A percentile compares a stretch with the other conserved stretches of the same genome.
phyloP scores from a whole-genome alignment of 2,113 vertebrate genomes.

The Festucalex cinctus region DNA sequence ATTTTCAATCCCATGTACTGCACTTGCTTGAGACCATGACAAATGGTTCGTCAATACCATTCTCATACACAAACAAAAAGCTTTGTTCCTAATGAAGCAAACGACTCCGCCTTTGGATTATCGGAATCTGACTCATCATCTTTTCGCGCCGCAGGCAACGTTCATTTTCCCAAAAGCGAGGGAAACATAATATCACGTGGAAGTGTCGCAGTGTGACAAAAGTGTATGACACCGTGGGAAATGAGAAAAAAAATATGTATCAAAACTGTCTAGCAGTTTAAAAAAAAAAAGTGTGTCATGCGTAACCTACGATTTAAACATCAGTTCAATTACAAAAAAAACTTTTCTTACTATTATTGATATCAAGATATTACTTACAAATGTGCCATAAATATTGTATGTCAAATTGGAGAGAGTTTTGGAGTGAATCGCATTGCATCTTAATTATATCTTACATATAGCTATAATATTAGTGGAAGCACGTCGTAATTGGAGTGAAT shows the following conservation, averaged over 20 bases:
- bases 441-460: too few relatives aligned
- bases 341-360: background rate
- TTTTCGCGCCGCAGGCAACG: slow-evolving; percentile 49
- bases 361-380: too few relatives aligned
- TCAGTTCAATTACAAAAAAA: background rate
- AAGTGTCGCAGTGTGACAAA: slow-evolving; percentile 60
- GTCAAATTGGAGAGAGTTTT: too few relatives aligned
- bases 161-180: slow-evolving; percentile 67
- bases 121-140: slow-evolving; percentile 48
- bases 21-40: background rate
- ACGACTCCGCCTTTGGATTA: slow-evolving; percentile 3
- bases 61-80: slow-evolving; percentile 41
- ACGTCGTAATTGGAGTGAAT: too few relatives aligned
- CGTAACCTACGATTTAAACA: background rate
- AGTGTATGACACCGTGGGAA: slow-evolving; percentile 67
- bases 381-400: too few relatives aligned
- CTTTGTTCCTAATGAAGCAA: slow-evolving; percentile 52
- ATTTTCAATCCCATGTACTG: background rate
- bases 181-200: slow-evolving; percentile 38
- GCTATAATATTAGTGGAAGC: background rate
- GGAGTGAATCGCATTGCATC: too few relatives aligned
- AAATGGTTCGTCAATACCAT: background rate
- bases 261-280: slow-evolving; percentile 57
- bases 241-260: background rate
- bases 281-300: background rate